These are phyloP conservation scores for Anthrax anthrax DNA, from an alignment of 2,888 invertebrate genomes.

Conservation along the genomic window DNA sequence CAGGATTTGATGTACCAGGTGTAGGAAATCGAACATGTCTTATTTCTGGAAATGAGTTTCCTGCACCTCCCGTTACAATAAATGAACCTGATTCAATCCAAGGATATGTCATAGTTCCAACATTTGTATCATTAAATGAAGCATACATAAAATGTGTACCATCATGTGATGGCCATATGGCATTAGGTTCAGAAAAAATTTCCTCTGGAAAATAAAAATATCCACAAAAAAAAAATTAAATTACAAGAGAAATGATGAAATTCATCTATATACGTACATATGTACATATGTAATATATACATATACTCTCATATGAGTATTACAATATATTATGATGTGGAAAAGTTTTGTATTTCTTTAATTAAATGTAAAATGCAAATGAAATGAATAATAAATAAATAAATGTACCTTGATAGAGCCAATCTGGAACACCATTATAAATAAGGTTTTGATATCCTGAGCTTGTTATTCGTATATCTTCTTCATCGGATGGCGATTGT, in stretches of 20 bases:
- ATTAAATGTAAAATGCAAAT: too few relatives aligned
- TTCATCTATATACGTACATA: too few relatives aligned
- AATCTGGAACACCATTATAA: conserved; percentile 90
- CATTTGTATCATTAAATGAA: conserved; percentile 69
- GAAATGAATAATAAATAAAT: too few relatives aligned
- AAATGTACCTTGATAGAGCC: conserved; percentile 84
- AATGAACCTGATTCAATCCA: conserved; percentile 61
- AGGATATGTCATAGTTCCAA: conserved; percentile 63
- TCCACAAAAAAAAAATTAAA: background rate
- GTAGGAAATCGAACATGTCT: conserved; percentile 73
- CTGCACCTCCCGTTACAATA: conserved; percentile 41
- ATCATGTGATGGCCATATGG: conserved; percentile 75
- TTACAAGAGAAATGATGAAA: background rate
- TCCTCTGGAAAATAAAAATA: conserved; percentile 56
- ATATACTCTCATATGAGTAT: background rate
- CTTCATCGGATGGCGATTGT: conserved; percentile 52
- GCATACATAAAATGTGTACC: conserved; percentile 74
- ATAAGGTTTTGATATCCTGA: conserved; percentile 65
- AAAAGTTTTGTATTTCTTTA: too few relatives aligned
- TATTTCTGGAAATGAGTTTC: conserved; percentile 62
- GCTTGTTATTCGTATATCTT: conserved; percentile 56
- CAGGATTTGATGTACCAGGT: conserved; percentile 76
- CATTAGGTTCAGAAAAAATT: conserved; percentile 64
- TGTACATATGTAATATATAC: too few relatives aligned
- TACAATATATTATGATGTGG: too few relatives aligned